Evolutionary conservation across 2,797 vertebrate genomes (phyloP).

Genomic region (Hybognathus amarus): DNA sequence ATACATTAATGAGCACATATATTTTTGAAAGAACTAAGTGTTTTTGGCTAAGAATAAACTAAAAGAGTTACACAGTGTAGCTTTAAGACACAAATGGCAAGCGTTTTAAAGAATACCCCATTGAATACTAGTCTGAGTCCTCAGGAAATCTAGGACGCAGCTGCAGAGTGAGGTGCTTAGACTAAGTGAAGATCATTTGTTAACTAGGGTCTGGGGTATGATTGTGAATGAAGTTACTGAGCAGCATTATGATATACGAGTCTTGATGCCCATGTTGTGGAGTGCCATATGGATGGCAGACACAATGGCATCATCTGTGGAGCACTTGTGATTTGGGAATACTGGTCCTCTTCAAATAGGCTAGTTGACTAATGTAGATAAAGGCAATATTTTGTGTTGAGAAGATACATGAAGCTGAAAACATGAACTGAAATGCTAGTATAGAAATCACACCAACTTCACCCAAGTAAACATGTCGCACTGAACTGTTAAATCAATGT

Average conservation of each 20-base stretch:
- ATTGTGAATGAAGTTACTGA: constrained; percentile 9
- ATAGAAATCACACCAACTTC: not conserved
- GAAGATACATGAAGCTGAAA: not conserved
- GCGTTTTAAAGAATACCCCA: not conserved
- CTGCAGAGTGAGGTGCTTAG: not conserved
- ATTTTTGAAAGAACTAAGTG: too few species aligned
- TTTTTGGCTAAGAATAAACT: too few species aligned
- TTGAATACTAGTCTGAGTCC: not conserved
- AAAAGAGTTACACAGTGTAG: too few species aligned
- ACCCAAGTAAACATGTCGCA: not conserved
- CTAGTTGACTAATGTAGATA: not conserved
- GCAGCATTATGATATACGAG: not conserved
- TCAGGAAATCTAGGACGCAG: not conserved
- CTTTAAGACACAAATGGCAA: not conserved
- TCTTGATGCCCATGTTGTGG: not conserved
- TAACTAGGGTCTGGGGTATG: constrained; percentile 9
- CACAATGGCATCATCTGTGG: not conserved
- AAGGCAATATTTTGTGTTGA: not conserved
- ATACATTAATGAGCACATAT: too few species aligned
- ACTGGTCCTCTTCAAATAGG: not conserved
- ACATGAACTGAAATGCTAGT: not conserved
- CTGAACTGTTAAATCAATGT: not conserved
- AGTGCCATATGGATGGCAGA: not conserved
- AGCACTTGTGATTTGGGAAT: not conserved
- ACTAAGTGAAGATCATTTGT: constrained; percentile 6